These are phyloP conservation scores for Beris morrisii DNA, from an alignment of 2,888 invertebrate genomes.

Conservation along the genomic window DNA sequence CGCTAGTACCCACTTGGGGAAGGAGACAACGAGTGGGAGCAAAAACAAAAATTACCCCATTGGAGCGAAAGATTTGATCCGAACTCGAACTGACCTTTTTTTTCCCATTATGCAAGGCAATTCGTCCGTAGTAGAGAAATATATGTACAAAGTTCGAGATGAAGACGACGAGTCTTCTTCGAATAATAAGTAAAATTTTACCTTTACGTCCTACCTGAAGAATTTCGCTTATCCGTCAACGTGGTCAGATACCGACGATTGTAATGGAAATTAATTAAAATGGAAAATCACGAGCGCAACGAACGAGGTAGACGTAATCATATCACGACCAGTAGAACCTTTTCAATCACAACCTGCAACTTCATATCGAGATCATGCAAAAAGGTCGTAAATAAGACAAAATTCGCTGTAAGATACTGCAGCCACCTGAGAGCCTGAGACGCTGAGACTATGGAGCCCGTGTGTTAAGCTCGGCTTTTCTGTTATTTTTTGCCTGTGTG, in stretches of 20 bases:
- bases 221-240: too few species aligned
- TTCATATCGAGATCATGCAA: slow-evolving; percentile 5
- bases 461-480: not conserved
- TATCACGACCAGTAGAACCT: slow-evolving; percentile 8
- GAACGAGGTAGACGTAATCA: not conserved
- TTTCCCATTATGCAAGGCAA: too few species aligned
- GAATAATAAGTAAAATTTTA: too few species aligned
- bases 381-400: slow-evolving; percentile 2
- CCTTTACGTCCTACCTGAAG: too few species aligned
- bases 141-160: too few species aligned
- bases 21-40: too few species aligned
- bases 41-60: too few species aligned
- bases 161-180: too few species aligned
- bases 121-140: too few species aligned
- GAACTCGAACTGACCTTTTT: too few species aligned
- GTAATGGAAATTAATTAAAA: slow-evolving; percentile 15
- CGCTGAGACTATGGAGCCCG: not conserved
- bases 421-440: not conserved
- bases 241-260: not conserved
- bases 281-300: slow-evolving; percentile 3
- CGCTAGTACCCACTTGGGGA: too few species aligned
- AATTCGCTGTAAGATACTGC: not conserved
- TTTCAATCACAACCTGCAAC: slow-evolving; percentile 9
- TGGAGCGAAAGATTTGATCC: too few species aligned
- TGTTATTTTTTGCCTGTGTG: not conserved